Conservation (phyloP, 2,797 vertebrate species). For the Sebastes vulpes region DNA sequence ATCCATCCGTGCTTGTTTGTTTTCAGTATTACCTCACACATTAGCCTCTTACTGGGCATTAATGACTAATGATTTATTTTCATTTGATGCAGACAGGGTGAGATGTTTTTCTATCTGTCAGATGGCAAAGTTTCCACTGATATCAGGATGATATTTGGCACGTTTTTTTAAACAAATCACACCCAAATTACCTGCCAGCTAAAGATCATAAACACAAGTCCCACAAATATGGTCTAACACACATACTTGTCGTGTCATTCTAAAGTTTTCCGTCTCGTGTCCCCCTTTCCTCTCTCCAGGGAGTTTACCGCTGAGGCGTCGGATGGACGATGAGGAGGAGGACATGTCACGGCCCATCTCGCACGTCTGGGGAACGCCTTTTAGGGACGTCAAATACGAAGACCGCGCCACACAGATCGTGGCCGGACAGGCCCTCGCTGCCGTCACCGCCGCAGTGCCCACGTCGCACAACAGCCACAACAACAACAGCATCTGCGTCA, state of each 20-base stretch:
- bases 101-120: slow-evolving; percentile 39
- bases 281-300: slow-evolving; percentile 54
- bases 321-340: slow-evolving; percentile 90
- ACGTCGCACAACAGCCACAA: slow-evolving; percentile 62
- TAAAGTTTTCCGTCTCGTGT: slow-evolving; percentile 42
- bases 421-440: slow-evolving; percentile 58
- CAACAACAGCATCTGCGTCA: slow-evolving; percentile 61
- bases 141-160: slow-evolving; percentile 32
- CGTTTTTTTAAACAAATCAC: slow-evolving; percentile 52
- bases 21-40: slow-evolving; percentile 46
- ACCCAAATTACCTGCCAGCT: background rate
- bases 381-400: slow-evolving; percentile 79
- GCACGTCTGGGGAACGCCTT: slow-evolving; percentile 75
- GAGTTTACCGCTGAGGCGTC: slow-evolving; percentile 84
- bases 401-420: slow-evolving; percentile 68
- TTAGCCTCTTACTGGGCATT: slow-evolving; percentile 52
- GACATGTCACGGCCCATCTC: slow-evolving; percentile 84
- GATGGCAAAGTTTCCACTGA: slow-evolving; percentile 47
- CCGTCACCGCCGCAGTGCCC: slow-evolving; percentile 49
- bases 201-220: background rate
- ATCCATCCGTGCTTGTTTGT: slow-evolving; percentile 47
- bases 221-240: background rate
- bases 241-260: background rate
- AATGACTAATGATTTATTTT: slow-evolving; percentile 61
- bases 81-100: slow-evolving; percentile 28